Evolutionary conservation across 2,797 vertebrate species (phyloP).

Genomic region (Macrochelys suwanniensis): DNA sequence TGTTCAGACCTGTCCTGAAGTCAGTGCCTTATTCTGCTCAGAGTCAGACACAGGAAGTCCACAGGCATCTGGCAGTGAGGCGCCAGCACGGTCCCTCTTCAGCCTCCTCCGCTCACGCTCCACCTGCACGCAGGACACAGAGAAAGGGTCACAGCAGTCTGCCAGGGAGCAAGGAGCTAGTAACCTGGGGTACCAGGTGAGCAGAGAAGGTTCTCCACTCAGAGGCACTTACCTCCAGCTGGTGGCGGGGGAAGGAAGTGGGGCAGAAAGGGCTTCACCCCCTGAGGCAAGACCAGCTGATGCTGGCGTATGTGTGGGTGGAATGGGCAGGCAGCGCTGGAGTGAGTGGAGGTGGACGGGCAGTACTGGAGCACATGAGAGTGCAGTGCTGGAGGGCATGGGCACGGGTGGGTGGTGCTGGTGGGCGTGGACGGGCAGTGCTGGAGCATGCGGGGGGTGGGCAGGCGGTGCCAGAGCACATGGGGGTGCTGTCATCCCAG

Average conservation of each 20-base stretch:
- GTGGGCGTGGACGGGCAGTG: not conserved
- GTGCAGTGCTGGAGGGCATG: rapidly evolving
- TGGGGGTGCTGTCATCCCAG: rapidly evolving
- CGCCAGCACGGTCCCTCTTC: slow-evolving; percentile 53
- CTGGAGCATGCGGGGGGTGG: not conserved
- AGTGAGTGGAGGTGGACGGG: not conserved
- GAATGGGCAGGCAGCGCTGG: not conserved
- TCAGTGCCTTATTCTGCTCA: not conserved
- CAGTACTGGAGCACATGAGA: not conserved
- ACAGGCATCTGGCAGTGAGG: rapidly evolving
- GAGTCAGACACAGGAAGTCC: not conserved
- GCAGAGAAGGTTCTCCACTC: not conserved
- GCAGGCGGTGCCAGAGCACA: not conserved
- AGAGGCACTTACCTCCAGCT: not conserved
- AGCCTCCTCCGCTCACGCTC: slow-evolving; percentile 78
- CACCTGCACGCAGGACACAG: slow-evolving; percentile 49
- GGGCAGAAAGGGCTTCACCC: not conserved
- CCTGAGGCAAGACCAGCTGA: not conserved
- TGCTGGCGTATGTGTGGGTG: rapidly evolving
- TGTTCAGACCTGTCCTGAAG: slow-evolving; percentile 33
- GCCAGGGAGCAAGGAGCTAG: not conserved
- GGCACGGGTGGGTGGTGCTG: not conserved
- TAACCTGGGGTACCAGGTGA: no score
- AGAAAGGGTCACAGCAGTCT: not conserved
- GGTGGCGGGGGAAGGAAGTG: not conserved